A percentile compares a stretch with the other conserved stretches of the same genome.
Conservation (phyloP, 2,888 invertebrate species). For the Drosophila atripex region DNA sequence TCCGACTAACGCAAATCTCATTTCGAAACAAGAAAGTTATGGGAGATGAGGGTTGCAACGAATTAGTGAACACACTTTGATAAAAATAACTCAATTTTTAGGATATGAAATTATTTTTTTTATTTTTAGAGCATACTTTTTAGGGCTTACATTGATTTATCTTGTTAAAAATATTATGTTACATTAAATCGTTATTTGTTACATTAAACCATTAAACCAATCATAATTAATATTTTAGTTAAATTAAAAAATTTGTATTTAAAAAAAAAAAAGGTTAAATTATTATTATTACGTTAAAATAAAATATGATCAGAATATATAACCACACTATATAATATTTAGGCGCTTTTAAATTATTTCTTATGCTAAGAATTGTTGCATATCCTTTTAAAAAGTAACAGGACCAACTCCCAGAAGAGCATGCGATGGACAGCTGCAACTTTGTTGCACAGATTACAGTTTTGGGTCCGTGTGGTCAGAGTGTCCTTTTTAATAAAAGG, state of each 20-base stretch:
- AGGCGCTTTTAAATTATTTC: too few species aligned
- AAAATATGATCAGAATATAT: too few species aligned
- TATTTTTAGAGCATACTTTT: constrained; percentile 6
- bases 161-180: too few species aligned
- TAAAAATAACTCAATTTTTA: background rate
- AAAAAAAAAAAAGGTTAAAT: too few species aligned
- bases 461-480: constrained; percentile 37
- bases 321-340: too few species aligned
- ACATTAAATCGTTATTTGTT: background rate
- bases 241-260: too few species aligned
- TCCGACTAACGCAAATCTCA: constrained; percentile 55
- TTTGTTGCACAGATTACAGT: constrained; percentile 66
- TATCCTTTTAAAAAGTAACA: background rate
- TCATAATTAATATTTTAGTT: too few species aligned
- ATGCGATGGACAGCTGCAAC: constrained; percentile 48
- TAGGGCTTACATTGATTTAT: background rate
- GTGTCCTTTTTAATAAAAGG: constrained; percentile 74
- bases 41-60: background rate
- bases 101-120: too few species aligned
- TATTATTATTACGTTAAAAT: too few species aligned
- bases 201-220: too few species aligned
- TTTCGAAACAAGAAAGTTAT: constrained; percentile 57
- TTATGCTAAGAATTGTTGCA: background rate
- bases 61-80: background rate
- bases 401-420: background rate